Evolutionary conservation across 2,888 invertebrate genomes (phyloP), one percentile per base, ranked within the genome.

Genomic region (Tenthredo amoena): DNA sequence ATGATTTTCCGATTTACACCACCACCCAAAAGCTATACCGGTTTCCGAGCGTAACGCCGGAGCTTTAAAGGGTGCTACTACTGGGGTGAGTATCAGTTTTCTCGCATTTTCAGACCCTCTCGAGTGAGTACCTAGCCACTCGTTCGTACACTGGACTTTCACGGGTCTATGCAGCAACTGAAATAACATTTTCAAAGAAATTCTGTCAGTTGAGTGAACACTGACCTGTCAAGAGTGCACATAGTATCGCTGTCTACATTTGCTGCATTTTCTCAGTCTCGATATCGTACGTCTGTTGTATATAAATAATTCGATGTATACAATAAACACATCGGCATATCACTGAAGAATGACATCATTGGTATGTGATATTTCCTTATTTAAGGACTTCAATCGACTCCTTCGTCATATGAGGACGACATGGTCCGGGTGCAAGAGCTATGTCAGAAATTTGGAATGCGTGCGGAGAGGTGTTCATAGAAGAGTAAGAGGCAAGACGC

Each of bases 381-480:
- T 12, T 6, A 12, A 12, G 15, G 37, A 9, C 21, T 10, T 84
- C 84, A 79, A 84, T 55, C 85, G 82, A 86, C 87, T 87, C 88
- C 89, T 89, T 87, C 87, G 85, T 86, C 84, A 58, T 62, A 76
- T 85, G 87, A 88, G 85, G 76, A 84, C 82, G 83, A 65, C 43
- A 84, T 40, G 6, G 40, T 40, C 81, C 12, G 15, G 34, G 37
- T 55, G 31, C n/a, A 18, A 12, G n/a, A n/a, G 40, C 3, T 40
- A 58, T 40, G 40, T 40, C 21, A 55, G n/a, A 77, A 55, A 40
- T 40, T 81, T 62, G n/a, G 21, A 62, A 81, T 62, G 40, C 15
- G 26, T n/a, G 40, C 62, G 21, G 15, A 18, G 65, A n/a, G 47
- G 71, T 83, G 34, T 43, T 83, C 83, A 31, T 0, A 62, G 62